phyloP scores from a whole-genome alignment of 1,140 invertebrate species.

The Amphibalanus amphitrite region DNA sequence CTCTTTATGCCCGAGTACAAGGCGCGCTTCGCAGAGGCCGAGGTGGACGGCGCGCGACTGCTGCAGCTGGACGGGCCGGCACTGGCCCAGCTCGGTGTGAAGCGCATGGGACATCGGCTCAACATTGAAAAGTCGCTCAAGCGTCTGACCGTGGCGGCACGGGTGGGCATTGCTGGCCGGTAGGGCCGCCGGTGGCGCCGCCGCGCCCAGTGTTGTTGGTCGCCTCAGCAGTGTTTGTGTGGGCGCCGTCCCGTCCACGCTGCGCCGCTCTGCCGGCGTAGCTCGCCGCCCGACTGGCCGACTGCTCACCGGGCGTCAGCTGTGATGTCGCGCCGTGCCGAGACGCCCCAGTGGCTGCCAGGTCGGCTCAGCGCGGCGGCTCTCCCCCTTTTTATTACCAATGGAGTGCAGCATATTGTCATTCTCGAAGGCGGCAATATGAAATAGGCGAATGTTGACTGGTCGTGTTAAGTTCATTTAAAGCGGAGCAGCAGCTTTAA shows the following conservation, averaged over 20 bases:
- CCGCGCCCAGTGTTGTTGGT: no score
- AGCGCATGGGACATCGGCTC: constrained; percentile 34
- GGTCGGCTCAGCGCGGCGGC: no score
- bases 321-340: no score
- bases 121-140: constrained; percentile 33
- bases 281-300: no score
- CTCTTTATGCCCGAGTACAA: constrained; percentile 35
- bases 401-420: no score
- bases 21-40: constrained; percentile 27
- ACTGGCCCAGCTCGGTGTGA: constrained; percentile 34
- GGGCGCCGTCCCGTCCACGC: no score
- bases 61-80: constrained; percentile 32
- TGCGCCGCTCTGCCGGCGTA: no score
- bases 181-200: no score
- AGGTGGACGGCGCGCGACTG: constrained; percentile 31
- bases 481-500: not conserved
- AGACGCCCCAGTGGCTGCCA: no score
- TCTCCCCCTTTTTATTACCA: no score
- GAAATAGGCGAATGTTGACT: not conserved
- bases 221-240: no score
- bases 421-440: not conserved
- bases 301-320: no score
- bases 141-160: constrained; percentile 17
- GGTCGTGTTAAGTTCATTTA: not conserved
- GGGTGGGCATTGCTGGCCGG: constrained; percentile 14